These are phyloP conservation scores for Dryobates pubescens DNA, from an alignment of 2,797 vertebrate species.

Conservation along the genomic window DNA sequence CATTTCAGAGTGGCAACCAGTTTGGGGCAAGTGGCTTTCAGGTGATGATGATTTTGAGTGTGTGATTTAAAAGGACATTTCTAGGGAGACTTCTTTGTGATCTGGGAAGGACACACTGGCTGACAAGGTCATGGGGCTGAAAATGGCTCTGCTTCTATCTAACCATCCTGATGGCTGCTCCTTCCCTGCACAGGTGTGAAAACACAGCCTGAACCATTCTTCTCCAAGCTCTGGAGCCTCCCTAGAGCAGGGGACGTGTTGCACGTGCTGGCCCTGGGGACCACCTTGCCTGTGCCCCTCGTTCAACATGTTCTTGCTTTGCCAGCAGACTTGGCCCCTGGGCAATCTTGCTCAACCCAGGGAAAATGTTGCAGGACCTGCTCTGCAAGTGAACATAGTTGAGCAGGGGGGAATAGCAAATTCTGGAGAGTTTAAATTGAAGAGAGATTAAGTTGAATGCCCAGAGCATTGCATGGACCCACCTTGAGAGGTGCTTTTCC, in stretches of 20 bases:
- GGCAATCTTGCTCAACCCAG: neutral
- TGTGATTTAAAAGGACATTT: neutral
- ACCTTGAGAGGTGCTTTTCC: neutral
- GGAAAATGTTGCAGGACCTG: conserved; percentile 39
- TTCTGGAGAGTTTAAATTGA: neutral
- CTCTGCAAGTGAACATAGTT: neutral
- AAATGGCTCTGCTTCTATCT: neutral
- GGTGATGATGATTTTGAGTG: neutral
- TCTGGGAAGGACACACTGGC: neutral
- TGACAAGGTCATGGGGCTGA: neutral
- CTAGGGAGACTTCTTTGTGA: neutral
- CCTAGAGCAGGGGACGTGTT: neutral
- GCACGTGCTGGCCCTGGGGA: neutral
- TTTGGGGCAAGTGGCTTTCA: neutral
- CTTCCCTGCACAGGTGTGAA: neutral
- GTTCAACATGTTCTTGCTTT: neutral
- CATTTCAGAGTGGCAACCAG: neutral
- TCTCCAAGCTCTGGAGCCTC: neutral
- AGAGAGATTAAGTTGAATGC: neutral
- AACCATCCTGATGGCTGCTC: neutral
- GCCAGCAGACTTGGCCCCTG: neutral
- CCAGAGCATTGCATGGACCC: neutral
- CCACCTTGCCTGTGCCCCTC: neutral
- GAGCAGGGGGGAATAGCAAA: neutral
- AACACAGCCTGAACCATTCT: neutral